These are phyloP conservation scores for Argyrosomus regius DNA, from an alignment of 2,797 vertebrate species.

Conservation along the genomic window DNA sequence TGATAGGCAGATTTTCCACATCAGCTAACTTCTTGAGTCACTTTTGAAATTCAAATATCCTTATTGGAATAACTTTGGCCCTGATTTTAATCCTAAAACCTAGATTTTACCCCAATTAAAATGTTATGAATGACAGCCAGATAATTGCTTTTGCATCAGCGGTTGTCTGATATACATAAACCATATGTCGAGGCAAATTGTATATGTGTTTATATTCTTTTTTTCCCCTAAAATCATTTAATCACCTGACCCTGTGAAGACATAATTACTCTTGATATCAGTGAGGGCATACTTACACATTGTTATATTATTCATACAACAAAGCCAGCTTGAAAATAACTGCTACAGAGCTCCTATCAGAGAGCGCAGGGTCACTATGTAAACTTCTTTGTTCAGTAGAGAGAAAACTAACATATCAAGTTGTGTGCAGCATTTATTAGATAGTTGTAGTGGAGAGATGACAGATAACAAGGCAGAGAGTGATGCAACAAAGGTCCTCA, in stretches of 20 bases:
- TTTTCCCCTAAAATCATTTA: too few relatives aligned
- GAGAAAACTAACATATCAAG: not conserved
- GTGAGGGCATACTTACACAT: constrained; percentile 5
- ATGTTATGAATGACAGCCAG: not conserved
- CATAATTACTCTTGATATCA: constrained; percentile 23
- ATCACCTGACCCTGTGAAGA: not conserved
- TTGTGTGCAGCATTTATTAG: constrained; percentile 1
- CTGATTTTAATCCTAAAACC: not conserved
- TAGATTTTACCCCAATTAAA: constrained; percentile 7
- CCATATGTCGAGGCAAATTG: not conserved
- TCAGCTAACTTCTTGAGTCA: not conserved
- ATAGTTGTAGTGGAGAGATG: not conserved
- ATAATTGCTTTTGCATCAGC: not conserved
- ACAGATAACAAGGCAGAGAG: not conserved
- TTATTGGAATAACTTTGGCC: not conserved
- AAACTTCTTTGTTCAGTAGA: not conserved
- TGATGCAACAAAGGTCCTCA: not conserved
- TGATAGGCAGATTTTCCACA: not conserved
- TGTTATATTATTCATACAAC: constrained; percentile 20
- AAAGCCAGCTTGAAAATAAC: constrained; percentile 25
- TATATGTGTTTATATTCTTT: not conserved
- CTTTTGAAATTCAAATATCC: not conserved
- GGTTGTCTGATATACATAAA: not conserved
- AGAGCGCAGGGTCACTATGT: constrained; percentile 6
- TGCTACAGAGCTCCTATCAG: constrained; percentile 16